These are phyloP conservation scores for Oryctes rhinoceros DNA, from an alignment of 1,140 invertebrate genomes.

Conservation along the genomic window DNA sequence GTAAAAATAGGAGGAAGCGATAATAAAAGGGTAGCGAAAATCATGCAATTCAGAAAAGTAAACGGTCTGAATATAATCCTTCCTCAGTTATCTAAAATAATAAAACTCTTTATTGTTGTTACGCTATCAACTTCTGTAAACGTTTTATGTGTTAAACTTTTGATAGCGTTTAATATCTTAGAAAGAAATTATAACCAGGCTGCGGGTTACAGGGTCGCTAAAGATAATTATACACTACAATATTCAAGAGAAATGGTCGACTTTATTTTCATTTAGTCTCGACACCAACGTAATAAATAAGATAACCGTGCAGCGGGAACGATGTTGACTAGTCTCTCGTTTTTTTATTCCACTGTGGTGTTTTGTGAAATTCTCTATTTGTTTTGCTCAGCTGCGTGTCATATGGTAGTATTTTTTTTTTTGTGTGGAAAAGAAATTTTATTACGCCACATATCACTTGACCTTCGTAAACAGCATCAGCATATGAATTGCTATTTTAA, in stretches of 20 bases:
- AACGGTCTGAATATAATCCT: not conserved
- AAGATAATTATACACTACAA: slow-evolving; percentile 26
- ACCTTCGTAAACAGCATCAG: not conserved
- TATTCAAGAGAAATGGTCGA: slow-evolving; percentile 18
- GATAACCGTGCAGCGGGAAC: not conserved
- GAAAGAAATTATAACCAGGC: slow-evolving; percentile 13
- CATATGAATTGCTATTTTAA: not conserved
- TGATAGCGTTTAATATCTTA: not conserved
- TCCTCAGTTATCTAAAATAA: not conserved
- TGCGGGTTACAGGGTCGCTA: slow-evolving; percentile 30
- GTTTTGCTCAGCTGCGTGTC: slow-evolving; percentile 27
- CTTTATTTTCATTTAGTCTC: slow-evolving; percentile 34
- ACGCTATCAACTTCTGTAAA: not conserved
- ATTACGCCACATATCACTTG: slow-evolving; percentile 27
- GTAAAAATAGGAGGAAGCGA: too few species aligned
- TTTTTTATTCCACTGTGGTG: not conserved
- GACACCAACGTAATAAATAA: slow-evolving; percentile 29
- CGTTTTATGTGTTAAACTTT: not conserved
- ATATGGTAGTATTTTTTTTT: slow-evolving; percentile 26
- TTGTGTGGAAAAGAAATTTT: slow-evolving; percentile 26
- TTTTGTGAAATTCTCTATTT: slow-evolving; percentile 30
- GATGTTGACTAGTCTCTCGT: not conserved
- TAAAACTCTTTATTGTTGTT: not conserved
- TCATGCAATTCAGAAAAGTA: not conserved
- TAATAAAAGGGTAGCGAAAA: too few species aligned